Base-by-base conservation (phyloP, 2,797 vertebrate genomes). In the Salarias fasciatus region DNA sequence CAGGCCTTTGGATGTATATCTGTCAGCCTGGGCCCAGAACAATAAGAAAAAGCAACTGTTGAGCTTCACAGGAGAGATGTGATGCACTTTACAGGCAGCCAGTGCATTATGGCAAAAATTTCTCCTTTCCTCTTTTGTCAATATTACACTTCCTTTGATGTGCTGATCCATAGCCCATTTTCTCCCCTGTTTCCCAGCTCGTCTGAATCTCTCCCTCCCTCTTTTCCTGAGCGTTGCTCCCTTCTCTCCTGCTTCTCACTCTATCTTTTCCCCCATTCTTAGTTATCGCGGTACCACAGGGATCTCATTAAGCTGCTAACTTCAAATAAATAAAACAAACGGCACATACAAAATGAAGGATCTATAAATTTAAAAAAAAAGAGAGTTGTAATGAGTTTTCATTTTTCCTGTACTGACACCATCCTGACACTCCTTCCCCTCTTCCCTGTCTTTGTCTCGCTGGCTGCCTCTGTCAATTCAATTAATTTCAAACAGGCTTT, bases 261-360 rank as follows among this genome's bases (percentile, higher is more conserved):
- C 36, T 10, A 4, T 11, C 4, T 37, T 8, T 37, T 5, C 36
- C 9, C 11, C 36, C 78, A 55, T 79, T 83, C 72, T 72, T 61
- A 80, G 79, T 74, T 79, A 76, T 77, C 77, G 74, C 85, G 63
- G 83, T 89, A 91, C 93, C 89, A 85, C 84, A 86, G 91, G 92
- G 92, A 93, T 91, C 92, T 93, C 91, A 93, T 94, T 93, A 94
- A 91, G 85, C 86, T 68, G 77, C 90, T 87, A 89, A 90, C 89
- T 87, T 92, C 90, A 93, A 93, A 93, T 93, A 91, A 93, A 92
- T 92, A 92, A 93, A 92, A 91, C 88, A 92, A 92, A 91, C 80
- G 80, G 80, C 78, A 24, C 65, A 82, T 83, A 91, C 90, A 91
- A 92, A 92, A 90, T 86, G 80, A 89, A 79, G 4, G 83, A 88